Conservation (phyloP, 2,797 vertebrate genomes). For the Mionectes olivaceus region DNA sequence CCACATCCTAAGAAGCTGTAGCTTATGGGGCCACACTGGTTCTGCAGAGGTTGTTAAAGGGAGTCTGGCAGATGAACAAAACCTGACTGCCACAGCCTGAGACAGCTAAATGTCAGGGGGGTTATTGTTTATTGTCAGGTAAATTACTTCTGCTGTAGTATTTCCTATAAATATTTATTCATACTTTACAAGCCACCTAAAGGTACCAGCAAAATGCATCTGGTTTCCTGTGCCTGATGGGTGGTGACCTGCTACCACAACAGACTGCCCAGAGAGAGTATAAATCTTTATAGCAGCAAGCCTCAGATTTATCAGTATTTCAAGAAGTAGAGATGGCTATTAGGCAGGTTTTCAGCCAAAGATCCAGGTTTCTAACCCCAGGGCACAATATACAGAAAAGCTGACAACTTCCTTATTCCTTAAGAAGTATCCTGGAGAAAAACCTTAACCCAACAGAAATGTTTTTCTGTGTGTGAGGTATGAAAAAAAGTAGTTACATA, state of each 20-base stretch:
- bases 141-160: background rate
- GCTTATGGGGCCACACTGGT: background rate
- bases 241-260: background rate
- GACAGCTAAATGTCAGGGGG: background rate
- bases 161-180: constrained; percentile 32
- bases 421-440: background rate
- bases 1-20: background rate
- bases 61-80: background rate
- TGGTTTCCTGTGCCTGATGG: background rate
- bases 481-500: background rate
- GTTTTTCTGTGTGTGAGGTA: background rate
- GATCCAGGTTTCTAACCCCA: background rate
- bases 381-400: background rate
- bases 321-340: background rate
- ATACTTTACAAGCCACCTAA: background rate
- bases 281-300: background rate
- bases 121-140: background rate
- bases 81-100: background rate
- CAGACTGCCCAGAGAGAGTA: background rate
- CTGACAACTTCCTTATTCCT: background rate
- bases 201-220: background rate
- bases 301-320: background rate
- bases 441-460: background rate
- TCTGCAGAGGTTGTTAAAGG: background rate
- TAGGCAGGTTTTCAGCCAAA: background rate